A percentile compares a stretch with the other conserved stretches of the same genome.
Conservation (phyloP, 2,113 vertebrate genomes). For the Elgaria multicarinata region DNA sequence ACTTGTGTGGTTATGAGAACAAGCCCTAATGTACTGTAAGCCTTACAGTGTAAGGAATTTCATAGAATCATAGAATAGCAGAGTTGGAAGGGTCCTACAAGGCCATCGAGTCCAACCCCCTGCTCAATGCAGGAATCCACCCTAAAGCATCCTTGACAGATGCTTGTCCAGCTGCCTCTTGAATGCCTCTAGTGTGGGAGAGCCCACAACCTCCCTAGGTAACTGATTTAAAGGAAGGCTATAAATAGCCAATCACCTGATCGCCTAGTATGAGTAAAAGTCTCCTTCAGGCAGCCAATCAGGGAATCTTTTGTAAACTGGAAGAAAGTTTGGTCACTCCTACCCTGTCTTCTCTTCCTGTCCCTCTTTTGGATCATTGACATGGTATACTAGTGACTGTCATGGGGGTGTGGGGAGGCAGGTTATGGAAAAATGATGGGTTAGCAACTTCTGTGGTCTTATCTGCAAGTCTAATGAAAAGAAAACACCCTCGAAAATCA, state of each 20-base stretch:
- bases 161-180: no score
- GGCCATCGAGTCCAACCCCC: no score
- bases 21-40: background rate
- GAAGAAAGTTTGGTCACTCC: background rate
- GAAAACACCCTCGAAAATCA: background rate
- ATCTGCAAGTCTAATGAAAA: slow-evolving; percentile 29
- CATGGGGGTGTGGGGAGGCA: background rate
- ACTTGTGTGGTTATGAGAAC: background rate
- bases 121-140: no score
- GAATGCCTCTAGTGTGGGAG: no score
- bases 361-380: background rate
- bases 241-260: background rate
- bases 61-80: no score
- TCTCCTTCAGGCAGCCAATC: background rate
- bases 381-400: background rate
- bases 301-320: background rate
- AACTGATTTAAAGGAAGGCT: background rate
- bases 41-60: background rate
- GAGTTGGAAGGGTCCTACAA: no score
- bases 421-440: background rate
- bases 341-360: no score
- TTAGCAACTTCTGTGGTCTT: background rate
- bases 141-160: no score
- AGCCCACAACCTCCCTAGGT: no score
- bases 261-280: background rate